Evolutionary conservation across 2,888 invertebrate species (phyloP).

Genomic region (Chrysolina americana): DNA sequence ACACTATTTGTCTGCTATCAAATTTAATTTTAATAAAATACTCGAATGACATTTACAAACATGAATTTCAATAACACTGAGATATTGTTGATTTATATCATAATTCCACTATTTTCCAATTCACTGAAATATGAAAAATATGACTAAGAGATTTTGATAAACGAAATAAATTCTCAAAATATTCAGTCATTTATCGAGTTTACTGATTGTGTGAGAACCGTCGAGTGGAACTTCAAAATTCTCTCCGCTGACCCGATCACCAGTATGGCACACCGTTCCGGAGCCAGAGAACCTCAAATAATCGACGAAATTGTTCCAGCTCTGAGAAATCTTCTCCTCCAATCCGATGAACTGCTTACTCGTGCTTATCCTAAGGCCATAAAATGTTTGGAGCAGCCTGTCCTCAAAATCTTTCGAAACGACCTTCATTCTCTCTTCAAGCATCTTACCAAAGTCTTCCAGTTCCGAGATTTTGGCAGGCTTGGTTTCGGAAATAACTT

Average conservation of each 20-base stretch:
- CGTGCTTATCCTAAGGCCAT: conserved; percentile 52
- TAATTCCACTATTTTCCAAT: not conserved
- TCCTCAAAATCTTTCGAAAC: conserved; percentile 50
- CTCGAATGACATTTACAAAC: not conserved
- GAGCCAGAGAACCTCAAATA: conserved; percentile 53
- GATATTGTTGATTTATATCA: too few species aligned
- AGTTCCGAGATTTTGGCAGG: conserved; percentile 38
- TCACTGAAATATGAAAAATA: not conserved
- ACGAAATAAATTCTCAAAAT: not conserved
- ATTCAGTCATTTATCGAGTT: not conserved
- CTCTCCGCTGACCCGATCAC: not conserved
- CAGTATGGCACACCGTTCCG: conserved; percentile 25
- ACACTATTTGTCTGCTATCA: too few species aligned
- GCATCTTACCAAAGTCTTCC: conserved; percentile 45
- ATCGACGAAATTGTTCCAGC: conserved; percentile 56
- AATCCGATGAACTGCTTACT: conserved; percentile 58
- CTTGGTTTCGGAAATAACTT: conserved; percentile 2
- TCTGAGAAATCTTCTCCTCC: conserved; percentile 54
- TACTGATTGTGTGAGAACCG: not conserved
- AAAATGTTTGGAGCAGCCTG: conserved; percentile 54
- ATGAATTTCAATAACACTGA: not conserved
- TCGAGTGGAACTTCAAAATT: not conserved
- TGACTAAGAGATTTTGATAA: not conserved
- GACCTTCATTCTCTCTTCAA: conserved; percentile 48
- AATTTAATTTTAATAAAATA: too few species aligned